These are phyloP conservation scores for Artemia franciscana DNA, from an alignment of 1,140 invertebrate species.

Conservation along the genomic window DNA sequence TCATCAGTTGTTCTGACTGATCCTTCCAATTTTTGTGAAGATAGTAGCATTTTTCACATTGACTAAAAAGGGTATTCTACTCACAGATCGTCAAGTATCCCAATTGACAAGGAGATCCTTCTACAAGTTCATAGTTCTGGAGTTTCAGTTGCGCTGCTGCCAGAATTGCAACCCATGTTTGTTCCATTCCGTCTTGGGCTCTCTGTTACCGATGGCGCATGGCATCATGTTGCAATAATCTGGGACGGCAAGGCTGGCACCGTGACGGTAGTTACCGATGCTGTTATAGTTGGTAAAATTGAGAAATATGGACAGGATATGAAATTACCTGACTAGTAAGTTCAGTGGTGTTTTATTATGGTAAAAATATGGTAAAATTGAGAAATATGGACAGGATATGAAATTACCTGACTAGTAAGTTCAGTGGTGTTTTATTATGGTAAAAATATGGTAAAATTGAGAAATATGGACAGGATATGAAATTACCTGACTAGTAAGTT, in stretches of 20 bases:
- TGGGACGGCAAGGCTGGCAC: conserved; percentile 66
- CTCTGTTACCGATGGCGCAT: conserved; percentile 81
- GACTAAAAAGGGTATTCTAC: no score
- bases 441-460: conserved; percentile 64
- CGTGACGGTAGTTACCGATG: conserved; percentile 69
- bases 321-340: conserved; percentile 51
- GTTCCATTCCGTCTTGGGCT: conserved; percentile 71
- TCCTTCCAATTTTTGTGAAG: background rate
- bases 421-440: no score
- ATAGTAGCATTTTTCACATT: background rate
- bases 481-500: conserved; percentile 53
- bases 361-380: conserved; percentile 59
- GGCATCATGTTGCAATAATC: conserved; percentile 83
- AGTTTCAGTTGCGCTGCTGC: conserved; percentile 65
- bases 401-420: conserved; percentile 52
- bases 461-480: conserved; percentile 51
- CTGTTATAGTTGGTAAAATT: conserved; percentile 66
- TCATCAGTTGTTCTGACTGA: background rate
- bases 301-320: conserved; percentile 58
- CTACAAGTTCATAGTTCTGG: conserved; percentile 73
- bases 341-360: no score
- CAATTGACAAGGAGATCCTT: conserved; percentile 46
- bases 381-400: conserved; percentile 54
- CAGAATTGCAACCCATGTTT: conserved; percentile 67
- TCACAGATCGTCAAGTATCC: conserved; percentile 42